Evolutionary conservation across 2,113 vertebrate genomes (phyloP), one percentile per base, ranked within the genome.

Genomic region (Pandion haliaetus): DNA sequence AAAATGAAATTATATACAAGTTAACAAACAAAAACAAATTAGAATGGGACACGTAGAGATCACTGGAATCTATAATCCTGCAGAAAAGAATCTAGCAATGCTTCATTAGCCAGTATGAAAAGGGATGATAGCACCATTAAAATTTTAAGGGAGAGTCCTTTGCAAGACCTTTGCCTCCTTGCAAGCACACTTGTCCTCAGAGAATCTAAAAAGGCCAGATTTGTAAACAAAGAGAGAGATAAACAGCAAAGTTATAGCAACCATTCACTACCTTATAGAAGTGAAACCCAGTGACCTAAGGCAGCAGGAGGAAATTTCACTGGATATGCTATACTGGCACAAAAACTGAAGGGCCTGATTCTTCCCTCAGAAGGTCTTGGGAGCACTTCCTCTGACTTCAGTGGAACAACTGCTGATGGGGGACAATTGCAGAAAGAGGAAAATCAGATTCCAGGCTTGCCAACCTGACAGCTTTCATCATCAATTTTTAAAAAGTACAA

Each of bases 381-480:
- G 12, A 44, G 1, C 10, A 49, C 3, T 50, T 82, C 12, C 25
- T 18, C 4, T 66, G 29, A 34, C 25, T 77, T 80, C 8, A 2
- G 7, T 3, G 6, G 31, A 29, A 50, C 3, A 3, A 63, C 42
- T 52, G 9, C 16, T 72, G 34, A 21, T 24, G 13, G 11, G 36
- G 12, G 3, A 42, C 32, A 59, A 18, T 17, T 57, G 70, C 3
- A 2, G 21, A 70, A 59, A 38, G 17, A 79, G 10, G 3, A 65
- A 36, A 80, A 26, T 42, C 9, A 81, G 36, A 50, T 70, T 52
- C 25, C 31, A 58, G 49, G 8, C 32, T 73, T 71, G 23, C 24
- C 73, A 38, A n/a, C 15, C 12, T 55, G 8, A 28, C 2, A 50
- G 8, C 6, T 78, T 93, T 70, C 34, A 29, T 31, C 0, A 0